A percentile compares a stretch with the other conserved stretches of the same genome.
These are phyloP conservation scores for Philhelius pedissequus DNA, from an alignment of 2,888 invertebrate genomes.

Conservation along the genomic window DNA sequence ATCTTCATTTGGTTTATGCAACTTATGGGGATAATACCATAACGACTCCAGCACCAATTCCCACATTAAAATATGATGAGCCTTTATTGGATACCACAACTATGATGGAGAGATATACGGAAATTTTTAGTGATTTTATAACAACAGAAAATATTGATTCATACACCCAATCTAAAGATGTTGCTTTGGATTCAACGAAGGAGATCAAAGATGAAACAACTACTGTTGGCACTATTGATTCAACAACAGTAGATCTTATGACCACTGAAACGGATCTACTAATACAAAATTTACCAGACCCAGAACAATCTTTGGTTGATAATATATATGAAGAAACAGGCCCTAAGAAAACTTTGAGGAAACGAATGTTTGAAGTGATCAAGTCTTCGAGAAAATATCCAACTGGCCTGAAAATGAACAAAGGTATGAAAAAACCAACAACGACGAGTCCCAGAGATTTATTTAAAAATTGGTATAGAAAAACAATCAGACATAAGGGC, in stretches of 20 bases:
- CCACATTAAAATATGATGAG: not conserved
- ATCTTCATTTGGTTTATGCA: slow-evolving; percentile 31
- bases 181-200: not conserved
- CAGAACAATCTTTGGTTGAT: not conserved
- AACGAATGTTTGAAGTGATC: not conserved
- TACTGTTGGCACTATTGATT: not conserved
- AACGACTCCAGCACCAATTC: slow-evolving; percentile 20
- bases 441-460: not conserved
- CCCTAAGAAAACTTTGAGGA: slow-evolving; percentile 10
- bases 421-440: not conserved
- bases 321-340: slow-evolving; percentile 3
- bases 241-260: not conserved
- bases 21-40: not conserved
- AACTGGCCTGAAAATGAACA: not conserved
- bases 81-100: not conserved
- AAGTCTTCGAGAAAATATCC: slow-evolving; percentile 8
- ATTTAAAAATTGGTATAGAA: slow-evolving; percentile 6
- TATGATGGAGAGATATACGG: not conserved
- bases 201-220: not conserved
- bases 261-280: not conserved
- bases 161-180: not conserved
- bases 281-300: not conserved
- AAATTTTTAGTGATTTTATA: not conserved
- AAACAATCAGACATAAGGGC: not conserved
- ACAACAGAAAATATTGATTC: not conserved